Percentiles rank a stretch among this genome's conserved stretches.
These are phyloP conservation scores for Hoplodrina ambigua DNA, from an alignment of 2,888 invertebrate species.

Conservation along the genomic window DNA sequence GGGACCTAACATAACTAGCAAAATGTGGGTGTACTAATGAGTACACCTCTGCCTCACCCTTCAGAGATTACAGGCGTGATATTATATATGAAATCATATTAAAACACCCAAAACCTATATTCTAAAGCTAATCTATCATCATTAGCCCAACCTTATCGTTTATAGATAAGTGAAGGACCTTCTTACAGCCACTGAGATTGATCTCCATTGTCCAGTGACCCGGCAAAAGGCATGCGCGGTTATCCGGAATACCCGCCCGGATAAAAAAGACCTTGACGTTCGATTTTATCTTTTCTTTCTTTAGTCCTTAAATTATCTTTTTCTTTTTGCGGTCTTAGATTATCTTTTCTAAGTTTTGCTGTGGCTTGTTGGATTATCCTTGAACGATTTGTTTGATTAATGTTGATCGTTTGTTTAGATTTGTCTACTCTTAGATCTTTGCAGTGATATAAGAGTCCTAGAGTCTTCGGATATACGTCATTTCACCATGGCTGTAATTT, in stretches of 20 bases:
- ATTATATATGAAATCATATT: no score
- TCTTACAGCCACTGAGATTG: constrained; percentile 35
- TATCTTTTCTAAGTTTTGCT: neutral
- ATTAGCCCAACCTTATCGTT: constrained; percentile 9
- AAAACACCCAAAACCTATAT: no score
- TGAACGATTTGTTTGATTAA: constrained; percentile 13
- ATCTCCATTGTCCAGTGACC: constrained; percentile 46
- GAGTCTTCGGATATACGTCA: neutral
- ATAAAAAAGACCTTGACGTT: constrained; percentile 36
- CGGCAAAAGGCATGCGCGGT: constrained; percentile 29
- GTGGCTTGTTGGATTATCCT: neutral
- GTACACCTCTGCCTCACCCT: no score
- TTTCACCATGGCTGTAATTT: no score
- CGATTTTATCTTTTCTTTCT: constrained; percentile 31
- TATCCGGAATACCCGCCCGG: constrained; percentile 27
- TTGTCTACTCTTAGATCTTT: constrained; percentile 17
- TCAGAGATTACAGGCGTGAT: no score
- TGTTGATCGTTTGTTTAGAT: constrained; percentile 23
- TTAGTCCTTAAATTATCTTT: constrained; percentile 15
- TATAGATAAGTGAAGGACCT: constrained; percentile 28
- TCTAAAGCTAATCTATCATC: constrained; percentile 5
- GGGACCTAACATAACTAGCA: no score
- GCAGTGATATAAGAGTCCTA: neutral
- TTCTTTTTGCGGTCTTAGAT: neutral
- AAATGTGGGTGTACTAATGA: no score